phyloP scores from a whole-genome alignment of 1,140 invertebrate genomes.

The Druon quercuslanigerum region DNA sequence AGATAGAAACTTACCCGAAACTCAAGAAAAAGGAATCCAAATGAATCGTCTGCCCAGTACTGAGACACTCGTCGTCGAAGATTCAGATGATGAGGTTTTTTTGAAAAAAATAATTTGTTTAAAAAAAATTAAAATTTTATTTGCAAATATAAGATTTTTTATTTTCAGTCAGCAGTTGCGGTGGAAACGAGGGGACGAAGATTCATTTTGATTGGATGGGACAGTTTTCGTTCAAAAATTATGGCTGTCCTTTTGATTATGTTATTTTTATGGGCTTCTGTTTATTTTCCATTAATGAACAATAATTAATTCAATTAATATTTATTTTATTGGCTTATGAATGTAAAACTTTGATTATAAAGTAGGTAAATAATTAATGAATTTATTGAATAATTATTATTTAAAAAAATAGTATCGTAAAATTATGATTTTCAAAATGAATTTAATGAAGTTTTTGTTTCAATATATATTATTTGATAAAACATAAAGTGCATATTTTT shows the following conservation, averaged over 20 bases:
- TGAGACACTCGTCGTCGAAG: conserved; percentile 41
- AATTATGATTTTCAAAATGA: neutral
- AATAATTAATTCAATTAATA: neutral
- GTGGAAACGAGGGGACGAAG: conserved; percentile 47
- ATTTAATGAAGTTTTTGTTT: too few relatives aligned
- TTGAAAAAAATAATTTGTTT: neutral
- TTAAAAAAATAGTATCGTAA: neutral
- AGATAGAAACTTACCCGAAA: neutral
- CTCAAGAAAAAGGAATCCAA: conserved; percentile 43
- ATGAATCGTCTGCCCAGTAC: conserved; percentile 50
- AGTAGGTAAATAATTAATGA: too few relatives aligned
- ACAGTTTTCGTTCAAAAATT: conserved; percentile 64
- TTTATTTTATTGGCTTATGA: neutral
- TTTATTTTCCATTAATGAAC: conserved; percentile 68
- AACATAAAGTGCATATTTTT: too few relatives aligned
- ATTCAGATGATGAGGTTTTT: conserved; percentile 45
- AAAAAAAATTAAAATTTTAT: neutral
- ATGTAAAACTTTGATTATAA: too few relatives aligned
- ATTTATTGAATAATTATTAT: neutral
- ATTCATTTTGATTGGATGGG: conserved; percentile 68
- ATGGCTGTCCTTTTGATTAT: conserved; percentile 63
- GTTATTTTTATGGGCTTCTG: conserved; percentile 66
- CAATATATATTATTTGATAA: too few relatives aligned
- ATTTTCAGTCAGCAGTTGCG: conserved; percentile 40
- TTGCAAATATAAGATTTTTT: neutral